These are phyloP conservation scores for Hirtodrosophila cameraria DNA, from an alignment of 2,888 invertebrate genomes.

Conservation along the genomic window DNA sequence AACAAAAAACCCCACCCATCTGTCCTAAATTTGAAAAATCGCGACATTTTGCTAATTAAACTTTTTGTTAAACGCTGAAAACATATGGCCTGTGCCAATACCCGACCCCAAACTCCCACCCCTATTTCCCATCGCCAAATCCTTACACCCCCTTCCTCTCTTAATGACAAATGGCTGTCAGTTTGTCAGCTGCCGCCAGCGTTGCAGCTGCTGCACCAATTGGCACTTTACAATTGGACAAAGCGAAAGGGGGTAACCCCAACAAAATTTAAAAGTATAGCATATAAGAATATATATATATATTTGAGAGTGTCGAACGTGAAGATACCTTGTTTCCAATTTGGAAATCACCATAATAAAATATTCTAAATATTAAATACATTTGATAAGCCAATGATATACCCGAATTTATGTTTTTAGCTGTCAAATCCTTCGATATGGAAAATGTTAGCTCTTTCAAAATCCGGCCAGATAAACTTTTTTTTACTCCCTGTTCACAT, in stretches of 20 bases:
- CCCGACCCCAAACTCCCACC: background rate
- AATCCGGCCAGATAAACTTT: no score
- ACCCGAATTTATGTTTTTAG: no score
- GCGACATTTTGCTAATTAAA: constrained; percentile 68
- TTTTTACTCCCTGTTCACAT: no score
- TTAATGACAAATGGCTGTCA: constrained; percentile 75
- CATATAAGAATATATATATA: no score
- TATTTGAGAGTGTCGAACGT: background rate
- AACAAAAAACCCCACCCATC: background rate
- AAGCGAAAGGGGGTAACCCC: constrained; percentile 1
- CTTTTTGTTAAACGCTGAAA: constrained; percentile 48
- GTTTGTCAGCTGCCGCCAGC: constrained; percentile 55
- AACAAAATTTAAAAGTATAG: background rate
- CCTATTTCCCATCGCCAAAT: background rate
- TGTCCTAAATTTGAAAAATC: constrained; percentile 28
- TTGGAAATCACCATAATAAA: no score
- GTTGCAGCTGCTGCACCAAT: constrained; percentile 56
- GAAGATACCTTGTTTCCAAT: background rate
- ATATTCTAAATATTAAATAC: no score
- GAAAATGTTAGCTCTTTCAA: no score
- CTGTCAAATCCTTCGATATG: no score
- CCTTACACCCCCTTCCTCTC: background rate
- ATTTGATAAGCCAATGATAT: no score
- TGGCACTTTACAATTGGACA: constrained; percentile 42
- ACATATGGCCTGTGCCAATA: constrained; percentile 47